Evolutionary conservation across 2,113 vertebrate species (phyloP).

Genomic region (Istiophorus platypterus): DNA sequence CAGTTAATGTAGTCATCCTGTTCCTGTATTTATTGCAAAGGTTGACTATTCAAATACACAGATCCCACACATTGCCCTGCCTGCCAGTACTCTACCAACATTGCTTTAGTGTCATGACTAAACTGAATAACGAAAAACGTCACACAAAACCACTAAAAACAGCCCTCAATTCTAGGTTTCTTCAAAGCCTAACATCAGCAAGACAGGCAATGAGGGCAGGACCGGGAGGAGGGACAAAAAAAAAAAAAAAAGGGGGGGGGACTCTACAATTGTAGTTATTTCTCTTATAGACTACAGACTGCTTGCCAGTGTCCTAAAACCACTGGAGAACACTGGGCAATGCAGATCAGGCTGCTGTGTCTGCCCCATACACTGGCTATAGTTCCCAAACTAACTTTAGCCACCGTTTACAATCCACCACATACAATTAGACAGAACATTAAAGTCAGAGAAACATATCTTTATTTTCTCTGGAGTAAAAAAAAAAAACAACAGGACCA

Average conservation of each 20-base stretch:
- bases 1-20: constrained; percentile 23
- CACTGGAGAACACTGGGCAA: constrained; percentile 67
- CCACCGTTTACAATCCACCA: constrained; percentile 74
- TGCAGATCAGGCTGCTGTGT: constrained; percentile 47
- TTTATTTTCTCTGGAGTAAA: constrained; percentile 66
- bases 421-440: constrained; percentile 77
- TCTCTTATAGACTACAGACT: constrained; percentile 64
- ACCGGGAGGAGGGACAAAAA: constrained; percentile 44
- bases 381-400: constrained; percentile 81
- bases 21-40: constrained; percentile 16
- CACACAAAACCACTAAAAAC: constrained; percentile 79
- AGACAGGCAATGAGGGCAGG: constrained; percentile 41
- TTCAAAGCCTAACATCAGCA: constrained; percentile 72
- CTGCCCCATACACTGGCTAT: constrained; percentile 67
- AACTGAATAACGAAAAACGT: constrained; percentile 73
- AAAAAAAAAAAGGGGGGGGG: constrained; percentile 39
- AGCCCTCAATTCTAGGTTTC: constrained; percentile 71
- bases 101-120: constrained; percentile 64
- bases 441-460: constrained; percentile 70
- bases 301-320: constrained; percentile 70
- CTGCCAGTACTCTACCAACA: constrained; percentile 44
- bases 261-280: constrained; percentile 77
- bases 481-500: constrained; percentile 36
- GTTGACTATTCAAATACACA: constrained; percentile 40
- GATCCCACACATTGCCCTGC: constrained; percentile 22